These are phyloP conservation scores for Porphyrio hochstetteri DNA, from an alignment of 2,113 vertebrate genomes.

Conservation along the genomic window DNA sequence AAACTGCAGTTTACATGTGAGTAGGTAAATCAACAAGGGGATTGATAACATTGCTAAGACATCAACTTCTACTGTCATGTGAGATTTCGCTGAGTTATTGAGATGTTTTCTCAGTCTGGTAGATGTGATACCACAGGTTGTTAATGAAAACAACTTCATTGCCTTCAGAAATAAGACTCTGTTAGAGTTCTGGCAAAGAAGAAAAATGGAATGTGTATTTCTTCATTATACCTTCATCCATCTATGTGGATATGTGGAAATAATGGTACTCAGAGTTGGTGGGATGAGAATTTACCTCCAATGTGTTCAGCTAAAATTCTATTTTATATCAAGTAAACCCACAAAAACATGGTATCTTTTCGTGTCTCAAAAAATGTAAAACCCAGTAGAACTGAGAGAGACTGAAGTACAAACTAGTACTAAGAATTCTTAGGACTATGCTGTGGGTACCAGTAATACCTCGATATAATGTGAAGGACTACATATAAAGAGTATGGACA, in stretches of 20 bases:
- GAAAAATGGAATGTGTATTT: background rate
- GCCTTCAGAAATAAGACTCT: background rate
- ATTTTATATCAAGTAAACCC: background rate
- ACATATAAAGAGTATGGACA: background rate
- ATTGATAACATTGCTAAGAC: background rate
- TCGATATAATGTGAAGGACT: background rate
- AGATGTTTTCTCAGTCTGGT: background rate
- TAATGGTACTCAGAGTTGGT: background rate
- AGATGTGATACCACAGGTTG: background rate
- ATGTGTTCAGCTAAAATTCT: background rate
- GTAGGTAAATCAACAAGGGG: background rate
- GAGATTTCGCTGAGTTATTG: background rate
- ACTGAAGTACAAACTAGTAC: background rate
- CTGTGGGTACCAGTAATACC: background rate
- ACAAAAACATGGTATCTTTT: background rate
- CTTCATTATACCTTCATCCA: background rate
- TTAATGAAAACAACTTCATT: background rate
- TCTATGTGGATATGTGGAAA: background rate
- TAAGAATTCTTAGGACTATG: background rate
- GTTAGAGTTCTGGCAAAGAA: background rate
- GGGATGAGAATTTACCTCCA: background rate
- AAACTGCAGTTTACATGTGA: background rate
- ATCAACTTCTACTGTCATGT: background rate
- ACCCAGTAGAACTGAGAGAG: background rate
- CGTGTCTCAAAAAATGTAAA: background rate